These are phyloP conservation scores for Calidris pygmaea DNA, from an alignment of 2,113 vertebrate genomes.

Conservation along the genomic window DNA sequence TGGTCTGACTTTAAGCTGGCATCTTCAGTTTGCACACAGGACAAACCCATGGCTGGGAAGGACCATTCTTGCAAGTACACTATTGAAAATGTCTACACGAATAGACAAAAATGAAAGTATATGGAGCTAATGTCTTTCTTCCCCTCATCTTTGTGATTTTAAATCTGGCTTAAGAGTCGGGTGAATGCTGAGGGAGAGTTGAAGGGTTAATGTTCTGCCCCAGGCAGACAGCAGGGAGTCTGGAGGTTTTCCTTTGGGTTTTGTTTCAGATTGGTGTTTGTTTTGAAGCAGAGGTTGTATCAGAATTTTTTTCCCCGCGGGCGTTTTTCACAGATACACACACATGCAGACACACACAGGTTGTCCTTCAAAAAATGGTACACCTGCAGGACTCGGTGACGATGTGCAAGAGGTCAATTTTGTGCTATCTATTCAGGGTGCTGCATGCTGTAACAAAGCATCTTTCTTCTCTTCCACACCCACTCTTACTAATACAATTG, in stretches of 20 bases:
- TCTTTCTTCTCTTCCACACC: background rate
- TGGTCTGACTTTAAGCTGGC: background rate
- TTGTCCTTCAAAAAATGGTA: background rate
- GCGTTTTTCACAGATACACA: background rate
- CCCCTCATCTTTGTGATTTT: background rate
- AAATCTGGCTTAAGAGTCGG: background rate
- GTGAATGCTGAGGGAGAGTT: background rate
- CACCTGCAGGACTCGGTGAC: background rate
- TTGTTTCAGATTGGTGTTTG: background rate
- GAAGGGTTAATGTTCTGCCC: background rate
- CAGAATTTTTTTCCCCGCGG: background rate
- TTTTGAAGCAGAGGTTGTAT: conserved; percentile 4
- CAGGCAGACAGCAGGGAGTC: background rate
- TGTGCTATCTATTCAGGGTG: background rate
- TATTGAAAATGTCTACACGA: background rate
- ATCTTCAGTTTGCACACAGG: background rate
- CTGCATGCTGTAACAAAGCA: background rate
- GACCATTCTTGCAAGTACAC: background rate
- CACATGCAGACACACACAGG: too few species aligned
- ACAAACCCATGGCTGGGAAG: background rate
- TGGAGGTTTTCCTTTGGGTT: background rate
- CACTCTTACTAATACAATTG: background rate
- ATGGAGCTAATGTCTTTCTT: background rate
- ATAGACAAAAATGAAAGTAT: background rate
- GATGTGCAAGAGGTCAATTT: background rate